phyloP scores from a whole-genome alignment of 2,888 invertebrate species.

The Agriopis marginaria region DNA sequence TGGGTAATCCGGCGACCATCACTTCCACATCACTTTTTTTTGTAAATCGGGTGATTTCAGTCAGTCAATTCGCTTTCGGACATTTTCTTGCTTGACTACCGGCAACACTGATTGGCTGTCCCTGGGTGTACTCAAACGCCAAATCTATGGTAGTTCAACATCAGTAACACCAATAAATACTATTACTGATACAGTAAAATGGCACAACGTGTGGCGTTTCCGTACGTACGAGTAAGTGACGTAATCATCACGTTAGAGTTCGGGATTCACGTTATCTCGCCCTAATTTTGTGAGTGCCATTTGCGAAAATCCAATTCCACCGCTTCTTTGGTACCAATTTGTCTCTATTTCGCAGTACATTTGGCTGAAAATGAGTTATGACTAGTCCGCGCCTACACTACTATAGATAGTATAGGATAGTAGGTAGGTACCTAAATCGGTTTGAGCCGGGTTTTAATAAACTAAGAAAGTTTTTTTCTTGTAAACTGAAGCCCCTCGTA shows the following conservation, averaged over 20 bases:
- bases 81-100: no score
- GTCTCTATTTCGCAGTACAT: conserved; percentile 49
- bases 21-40: no score
- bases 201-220: no score
- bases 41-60: no score
- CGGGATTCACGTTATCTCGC: conserved; percentile 6
- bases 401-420: neutral
- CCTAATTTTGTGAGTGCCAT: conserved; percentile 31
- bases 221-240: neutral
- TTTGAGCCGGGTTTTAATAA: neutral
- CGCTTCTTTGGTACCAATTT: conserved; percentile 49
- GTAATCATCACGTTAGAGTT: conserved; percentile 6
- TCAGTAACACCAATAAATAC: no score
- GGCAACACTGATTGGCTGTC: no score
- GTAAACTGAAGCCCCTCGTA: neutral
- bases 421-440: neutral
- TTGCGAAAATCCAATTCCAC: conserved; percentile 50
- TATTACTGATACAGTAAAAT: neutral
- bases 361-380: conserved; percentile 50
- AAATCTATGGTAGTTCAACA: no score
- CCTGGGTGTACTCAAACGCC: no score
- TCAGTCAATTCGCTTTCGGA: no score
- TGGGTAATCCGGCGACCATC: no score
- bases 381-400: conserved; percentile 12
- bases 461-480: neutral